Base-by-base conservation (phyloP, 2,888 invertebrate species). In the Apeira syringaria region DNA sequence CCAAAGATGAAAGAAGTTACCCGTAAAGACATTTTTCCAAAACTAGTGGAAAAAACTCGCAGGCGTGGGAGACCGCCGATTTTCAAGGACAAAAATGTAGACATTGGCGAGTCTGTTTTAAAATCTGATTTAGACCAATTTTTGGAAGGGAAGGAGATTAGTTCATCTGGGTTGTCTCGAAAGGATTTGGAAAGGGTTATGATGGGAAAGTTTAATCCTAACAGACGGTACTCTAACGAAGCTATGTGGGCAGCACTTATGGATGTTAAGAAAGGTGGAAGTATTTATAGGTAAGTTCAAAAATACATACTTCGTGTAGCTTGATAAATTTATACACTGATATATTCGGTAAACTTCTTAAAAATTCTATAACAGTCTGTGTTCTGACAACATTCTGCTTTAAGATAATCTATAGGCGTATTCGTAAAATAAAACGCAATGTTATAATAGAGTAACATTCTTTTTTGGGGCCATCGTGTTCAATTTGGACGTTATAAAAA, bases 261-360 rank as follows among this genome's bases (percentile, higher is more conserved):
- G 91, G 91, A 91, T 45, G 92, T 92, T 0, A 92, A 92, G 54
- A 85, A 89, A 44, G 92, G 92, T 1, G 91, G 92, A 1, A 92
- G 92, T 63, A 92, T 92, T 53, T 92, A 92, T 53, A 87, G 91
- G 91, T 91, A 27, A 68, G 74, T 42, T n/a, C 4, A 15, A 15
- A 15, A 15, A 15, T n/a, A n/a, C n/a, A n/a, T n/a, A n/a, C n/a
- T n/a, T n/a, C n/a, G n/a, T n/a, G n/a, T n/a, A n/a, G n/a, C n/a
- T n/a, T n/a, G n/a, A n/a, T n/a, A n/a, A n/a, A n/a, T n/a, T n/a
- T n/a, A n/a, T n/a, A n/a, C n/a, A n/a, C n/a, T n/a, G n/a, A n/a
- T n/a, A n/a, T n/a, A n/a, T n/a, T n/a, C n/a, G n/a, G n/a, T n/a
- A n/a, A n/a, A n/a, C n/a, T n/a, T n/a, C n/a, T n/a, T n/a, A n/a